Base-by-base conservation (phyloP, 2,113 vertebrate genomes). In the Blennius ocellaris region DNA sequence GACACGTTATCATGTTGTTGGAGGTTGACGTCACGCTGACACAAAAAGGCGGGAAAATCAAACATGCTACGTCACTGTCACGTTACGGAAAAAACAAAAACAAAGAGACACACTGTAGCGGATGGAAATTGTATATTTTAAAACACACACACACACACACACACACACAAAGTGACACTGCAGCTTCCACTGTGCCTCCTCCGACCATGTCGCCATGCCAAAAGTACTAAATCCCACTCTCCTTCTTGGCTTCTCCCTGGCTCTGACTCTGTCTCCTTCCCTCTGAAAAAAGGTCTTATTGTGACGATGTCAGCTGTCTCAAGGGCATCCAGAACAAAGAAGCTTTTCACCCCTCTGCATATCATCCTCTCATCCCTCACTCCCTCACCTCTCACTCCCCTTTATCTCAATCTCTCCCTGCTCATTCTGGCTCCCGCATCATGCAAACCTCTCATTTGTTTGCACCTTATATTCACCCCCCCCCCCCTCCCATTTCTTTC, bases 261-360 rank as follows among this genome's bases (percentile, higher is more conserved):
- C 76, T 67, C 54, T 15, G 59, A 53, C 67, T 85, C 84, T 36
- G 80, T 62, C 77, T 81, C 62, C 73, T 74, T 69, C 44, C 57
- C 72, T 81, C 71, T 91, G 83, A 90, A 91, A 89, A 82, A 89
- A 81, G 90, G 83, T 92, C 85, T 91, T 88, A 90, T 93, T 93
- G 92, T 93, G 89, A 87, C 86, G 61, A 89, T 93, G 92, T 94
- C 93, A 93, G 92, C 93, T 94, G 93, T 93, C 92, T 93, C 91
- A 92, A 93, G 92, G 92, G 91, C 89, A 85, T 89, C 85, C 85
- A 89, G 89, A 94, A 93, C 93, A 94, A 93, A 93, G 91, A 81
- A 15, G 86, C 91, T 90, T 92, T 93, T 93, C 91, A 93, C 84
- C 86, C 86, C 83, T 85, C 69, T 73, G 81, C 87, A 69, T 82